Evolutionary conservation across 1,140 invertebrate species (phyloP).

Genomic region (Antheraea pernyi): DNA sequence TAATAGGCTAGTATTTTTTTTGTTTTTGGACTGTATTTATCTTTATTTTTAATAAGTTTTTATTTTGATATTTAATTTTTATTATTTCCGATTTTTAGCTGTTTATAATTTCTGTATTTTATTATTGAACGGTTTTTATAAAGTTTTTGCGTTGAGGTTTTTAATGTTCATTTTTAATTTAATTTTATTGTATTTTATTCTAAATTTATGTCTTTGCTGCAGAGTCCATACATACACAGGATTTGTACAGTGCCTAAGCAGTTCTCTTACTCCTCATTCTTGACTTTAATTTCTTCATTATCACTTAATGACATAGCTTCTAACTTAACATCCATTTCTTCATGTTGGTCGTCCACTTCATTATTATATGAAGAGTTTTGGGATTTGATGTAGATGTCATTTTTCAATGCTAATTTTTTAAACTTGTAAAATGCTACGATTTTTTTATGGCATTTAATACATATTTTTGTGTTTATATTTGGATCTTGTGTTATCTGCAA

Average conservation of each 20-base stretch:
- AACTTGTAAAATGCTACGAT: conserved; percentile 53
- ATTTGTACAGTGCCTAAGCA: no score
- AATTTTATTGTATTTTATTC: no score
- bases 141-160: no score
- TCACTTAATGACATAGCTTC: conserved; percentile 1
- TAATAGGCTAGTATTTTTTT: neutral
- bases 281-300: neutral
- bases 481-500: conserved; percentile 42
- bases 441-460: conserved; percentile 48
- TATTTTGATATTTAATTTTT: no score
- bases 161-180: no score
- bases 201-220: no score
- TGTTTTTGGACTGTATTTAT: neutral
- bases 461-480: conserved; percentile 51
- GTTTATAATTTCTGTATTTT: no score
- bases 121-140: no score
- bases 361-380: neutral
- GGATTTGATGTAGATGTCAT: conserved; percentile 42
- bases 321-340: conserved; percentile 28
- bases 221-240: no score
- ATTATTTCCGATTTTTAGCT: no score
- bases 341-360: conserved; percentile 21
- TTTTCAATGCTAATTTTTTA: conserved; percentile 48
- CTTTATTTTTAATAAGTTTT: no score
- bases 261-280: conserved; percentile 6